Percentiles rank a stretch among this genome's conserved stretches.
These are phyloP conservation scores for Drosophila anomelani DNA, from an alignment of 2,888 invertebrate species.

Conservation along the genomic window DNA sequence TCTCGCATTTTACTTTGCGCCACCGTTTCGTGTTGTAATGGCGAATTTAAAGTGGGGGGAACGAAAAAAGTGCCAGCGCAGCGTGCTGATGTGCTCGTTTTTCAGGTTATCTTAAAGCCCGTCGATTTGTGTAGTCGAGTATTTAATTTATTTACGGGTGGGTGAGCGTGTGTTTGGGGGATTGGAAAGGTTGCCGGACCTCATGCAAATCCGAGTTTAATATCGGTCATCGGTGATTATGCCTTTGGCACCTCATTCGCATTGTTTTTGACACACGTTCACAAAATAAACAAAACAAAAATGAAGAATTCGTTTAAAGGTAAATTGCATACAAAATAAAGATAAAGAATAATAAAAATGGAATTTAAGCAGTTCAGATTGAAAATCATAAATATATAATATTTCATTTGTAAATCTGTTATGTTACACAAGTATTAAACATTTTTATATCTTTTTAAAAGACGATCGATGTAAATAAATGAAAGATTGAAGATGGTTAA, in stretches of 20 bases:
- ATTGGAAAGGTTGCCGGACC: conserved; percentile 45
- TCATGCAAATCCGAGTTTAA: conserved; percentile 14
- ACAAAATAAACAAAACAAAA: conserved; percentile 19
- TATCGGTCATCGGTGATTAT: conserved; percentile 47
- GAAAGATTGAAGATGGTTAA: not conserved
- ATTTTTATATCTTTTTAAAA: not conserved
- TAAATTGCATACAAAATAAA: conserved; percentile 1
- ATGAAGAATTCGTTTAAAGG: conserved; percentile 9
- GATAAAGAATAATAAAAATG: not conserved
- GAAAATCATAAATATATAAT: not conserved
- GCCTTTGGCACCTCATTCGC: conserved; percentile 40
- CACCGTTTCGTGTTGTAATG: conserved; percentile 41
- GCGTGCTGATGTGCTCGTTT: conserved; percentile 28
- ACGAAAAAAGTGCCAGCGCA: conserved; percentile 47
- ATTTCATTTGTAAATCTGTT: not conserved
- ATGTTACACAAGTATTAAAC: no score
- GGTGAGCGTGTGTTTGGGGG: conserved; percentile 1
- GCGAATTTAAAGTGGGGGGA: conserved; percentile 27
- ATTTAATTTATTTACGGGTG: conserved; percentile 21
- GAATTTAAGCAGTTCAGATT: not conserved
- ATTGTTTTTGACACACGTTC: conserved; percentile 31
- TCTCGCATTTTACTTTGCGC: conserved; percentile 30
- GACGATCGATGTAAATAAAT: not conserved
- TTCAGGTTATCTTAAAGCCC: conserved; percentile 40
- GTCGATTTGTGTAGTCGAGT: conserved; percentile 10